Conservation (phyloP, 2,113 vertebrate genomes). For the Pachycephala philippinensis region DNA sequence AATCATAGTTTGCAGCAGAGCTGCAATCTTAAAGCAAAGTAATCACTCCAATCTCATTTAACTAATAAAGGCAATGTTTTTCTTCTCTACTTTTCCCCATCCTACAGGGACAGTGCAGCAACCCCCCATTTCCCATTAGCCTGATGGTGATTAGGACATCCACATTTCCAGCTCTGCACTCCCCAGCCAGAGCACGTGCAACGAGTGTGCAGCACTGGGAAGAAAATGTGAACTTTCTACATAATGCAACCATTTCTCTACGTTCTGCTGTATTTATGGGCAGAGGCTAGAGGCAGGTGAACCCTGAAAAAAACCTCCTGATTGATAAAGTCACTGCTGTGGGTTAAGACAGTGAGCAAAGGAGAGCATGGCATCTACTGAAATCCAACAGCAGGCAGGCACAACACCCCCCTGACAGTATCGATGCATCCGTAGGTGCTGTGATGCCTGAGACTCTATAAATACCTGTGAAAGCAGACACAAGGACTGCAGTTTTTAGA, state of each 20-base stretch:
- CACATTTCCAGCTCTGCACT: neutral
- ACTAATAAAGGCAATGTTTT: conserved; percentile 29
- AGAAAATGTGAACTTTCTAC: neutral
- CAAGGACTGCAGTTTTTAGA: neutral
- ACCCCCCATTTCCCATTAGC: neutral
- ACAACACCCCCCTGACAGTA: neutral
- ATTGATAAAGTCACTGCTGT: neutral
- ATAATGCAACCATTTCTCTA: neutral
- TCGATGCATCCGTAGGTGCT: neutral
- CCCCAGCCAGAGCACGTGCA: neutral
- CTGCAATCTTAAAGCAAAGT: conserved; percentile 5
- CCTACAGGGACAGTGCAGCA: neutral
- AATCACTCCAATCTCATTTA: conserved; percentile 36
- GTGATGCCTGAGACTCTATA: neutral
- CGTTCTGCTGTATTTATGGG: neutral
- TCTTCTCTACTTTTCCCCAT: neutral
- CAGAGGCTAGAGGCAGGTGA: neutral
- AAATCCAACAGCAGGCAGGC: neutral
- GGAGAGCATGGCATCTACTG: neutral
- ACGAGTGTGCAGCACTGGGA: neutral
- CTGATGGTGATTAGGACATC: neutral
- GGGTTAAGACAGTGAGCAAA: neutral
- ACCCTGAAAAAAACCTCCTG: neutral
- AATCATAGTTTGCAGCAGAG: neutral
- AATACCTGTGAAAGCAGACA: neutral